Evolutionary conservation across 2,797 vertebrate genomes (phyloP).

Genomic region (Loriculus beryllinus): DNA sequence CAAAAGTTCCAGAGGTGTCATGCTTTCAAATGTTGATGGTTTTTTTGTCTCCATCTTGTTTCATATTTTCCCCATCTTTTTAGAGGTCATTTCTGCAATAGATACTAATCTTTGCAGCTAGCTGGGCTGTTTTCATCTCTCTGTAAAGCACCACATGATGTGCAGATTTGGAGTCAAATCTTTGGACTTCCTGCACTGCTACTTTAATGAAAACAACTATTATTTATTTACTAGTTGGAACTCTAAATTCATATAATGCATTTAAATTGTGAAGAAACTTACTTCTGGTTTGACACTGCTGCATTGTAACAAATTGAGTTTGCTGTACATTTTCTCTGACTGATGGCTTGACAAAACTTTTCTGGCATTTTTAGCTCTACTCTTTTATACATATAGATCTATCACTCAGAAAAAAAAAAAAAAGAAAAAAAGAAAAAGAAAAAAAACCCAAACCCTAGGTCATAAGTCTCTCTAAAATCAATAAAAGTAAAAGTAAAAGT

Average conservation of each 20-base stretch:
- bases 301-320: background rate
- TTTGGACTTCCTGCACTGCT: background rate
- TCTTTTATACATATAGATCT: background rate
- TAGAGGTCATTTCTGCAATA: background rate
- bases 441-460: background rate
- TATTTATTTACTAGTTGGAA: background rate
- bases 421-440: background rate
- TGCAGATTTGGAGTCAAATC: background rate
- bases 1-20: background rate
- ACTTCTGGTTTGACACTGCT: background rate
- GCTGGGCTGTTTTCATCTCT: background rate
- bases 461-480: constrained; percentile 44
- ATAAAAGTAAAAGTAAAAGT: constrained; percentile 20
- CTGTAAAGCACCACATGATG: background rate
- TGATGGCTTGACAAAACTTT: constrained; percentile 15
- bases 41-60: background rate
- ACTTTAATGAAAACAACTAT: background rate
- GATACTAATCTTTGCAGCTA: background rate
- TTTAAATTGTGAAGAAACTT: constrained; percentile 13
- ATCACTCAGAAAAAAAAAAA: background rate
- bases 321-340: background rate
- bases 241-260: background rate
- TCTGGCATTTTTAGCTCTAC: background rate
- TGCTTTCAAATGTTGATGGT: background rate
- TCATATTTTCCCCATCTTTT: background rate